Evolutionary conservation across 1,140 invertebrate species (phyloP), one percentile per base, ranked within the genome.

Genomic region (Pristionchus pacificus): DNA sequence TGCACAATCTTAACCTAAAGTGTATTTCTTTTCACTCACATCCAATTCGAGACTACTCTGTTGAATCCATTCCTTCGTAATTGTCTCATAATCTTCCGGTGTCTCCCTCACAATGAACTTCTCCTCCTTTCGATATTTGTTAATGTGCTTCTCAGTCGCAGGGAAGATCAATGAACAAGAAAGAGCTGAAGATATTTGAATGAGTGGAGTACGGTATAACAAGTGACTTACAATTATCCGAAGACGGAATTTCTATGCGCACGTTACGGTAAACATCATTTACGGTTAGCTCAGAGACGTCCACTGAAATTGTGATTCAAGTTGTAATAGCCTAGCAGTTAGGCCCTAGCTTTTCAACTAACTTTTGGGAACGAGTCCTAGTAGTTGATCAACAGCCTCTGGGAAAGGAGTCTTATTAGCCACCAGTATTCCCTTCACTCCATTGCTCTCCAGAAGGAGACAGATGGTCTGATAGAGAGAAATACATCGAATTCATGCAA

Each of bases 151-250:
- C 24, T 91, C 88, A 27, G 92, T 92, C 0, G 94, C 94, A 15
- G 95, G 95, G 86, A 91, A 91, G 72, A 97, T 93, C 28, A 96
- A 87, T 2, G 91, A 92, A 1, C 90, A 88, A 81, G 92, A 92
- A 0, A 95, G 86, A 78, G 87, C 91, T 93, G 84, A 14, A 85
- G 19, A 49, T 29, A 70, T 38, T 62, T 28, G 27, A 55, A 30
- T n/a, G 58, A 49, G 33, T 0, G 25, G 1, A 2, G 29, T 27
- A 60, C 25, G 2, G 1, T 49, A 24, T 27, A 38, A 1, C 0
- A 3, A 0, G 57, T 68, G 0, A 63, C 62, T 68, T 55, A 70
- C 27, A 49, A 67, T 75, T 66, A 2, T 75, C 38, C 28, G 60
- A 58, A 28, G 55, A 70, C 29, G 72, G 63, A 33, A 78, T 67